Evolutionary conservation across 2,113 vertebrate genomes (phyloP).

Genomic region (Bothrops jararaca): DNA sequence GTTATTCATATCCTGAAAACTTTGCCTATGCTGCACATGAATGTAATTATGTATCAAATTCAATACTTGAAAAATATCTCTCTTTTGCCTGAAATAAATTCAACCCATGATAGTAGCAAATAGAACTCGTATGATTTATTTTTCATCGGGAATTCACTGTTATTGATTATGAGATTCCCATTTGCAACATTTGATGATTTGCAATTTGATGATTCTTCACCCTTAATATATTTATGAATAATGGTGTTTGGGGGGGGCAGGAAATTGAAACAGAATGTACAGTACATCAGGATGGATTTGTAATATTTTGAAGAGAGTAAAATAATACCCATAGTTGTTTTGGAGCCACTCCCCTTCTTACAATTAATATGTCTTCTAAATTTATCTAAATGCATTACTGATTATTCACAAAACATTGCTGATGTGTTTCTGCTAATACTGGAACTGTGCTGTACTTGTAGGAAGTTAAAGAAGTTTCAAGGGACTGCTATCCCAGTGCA

Average conservation of each 20-base stretch:
- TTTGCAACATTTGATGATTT: neutral
- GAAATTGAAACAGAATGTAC: neutral
- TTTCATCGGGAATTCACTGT: neutral
- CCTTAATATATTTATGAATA: neutral
- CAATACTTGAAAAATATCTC: neutral
- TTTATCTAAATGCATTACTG: neutral
- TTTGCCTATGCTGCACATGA: neutral
- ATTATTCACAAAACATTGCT: neutral
- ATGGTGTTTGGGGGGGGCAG: neutral
- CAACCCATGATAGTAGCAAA: neutral
- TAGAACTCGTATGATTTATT: neutral
- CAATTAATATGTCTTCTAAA: neutral
- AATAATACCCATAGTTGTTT: neutral
- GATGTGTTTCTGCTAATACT: neutral
- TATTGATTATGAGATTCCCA: neutral
- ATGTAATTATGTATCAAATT: neutral
- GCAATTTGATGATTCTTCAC: neutral
- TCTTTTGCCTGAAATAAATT: neutral
- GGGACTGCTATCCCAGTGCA: neutral
- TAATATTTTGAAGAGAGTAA: neutral
- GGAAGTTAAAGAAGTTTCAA: neutral
- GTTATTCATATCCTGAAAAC: neutral
- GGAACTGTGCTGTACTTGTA: neutral
- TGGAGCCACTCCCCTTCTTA: neutral
- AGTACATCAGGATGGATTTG: neutral